Base-by-base conservation (phyloP, 1,140 invertebrate species). In the Chironomus striatipennis region DNA sequence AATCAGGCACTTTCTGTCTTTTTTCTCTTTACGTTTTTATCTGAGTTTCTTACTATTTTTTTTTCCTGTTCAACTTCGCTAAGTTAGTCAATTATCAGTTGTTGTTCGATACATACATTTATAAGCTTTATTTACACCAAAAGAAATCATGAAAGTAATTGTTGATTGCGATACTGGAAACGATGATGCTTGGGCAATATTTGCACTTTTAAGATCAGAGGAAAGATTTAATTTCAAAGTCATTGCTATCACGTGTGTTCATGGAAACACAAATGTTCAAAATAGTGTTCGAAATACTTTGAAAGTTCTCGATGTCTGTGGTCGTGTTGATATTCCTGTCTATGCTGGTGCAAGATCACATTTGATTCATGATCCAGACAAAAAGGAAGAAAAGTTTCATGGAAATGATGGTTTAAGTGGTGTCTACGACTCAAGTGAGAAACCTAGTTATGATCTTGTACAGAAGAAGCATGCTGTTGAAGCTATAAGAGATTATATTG, bases 351-450 rank as follows among this genome's bases (percentile, higher is more conserved):
- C 86, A 7, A 77, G 83, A 34, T 82, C 84, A 8, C 79, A 86
- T 10, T 76, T 91, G 8, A 78, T 90, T 17, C 79, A 79, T 73
- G 76, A 73, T 77, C 76, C 17, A 74, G 74, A 12, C 79, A 82
- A n/a, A 74, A 80, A 75, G 2, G 73, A 34, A 10, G 77, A 76
- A 70, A 34, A 34, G 24, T 82, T 81, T 65, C 79, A 81, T 81
- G 90, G 90, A 0, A 76, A 76, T 6, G 89, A 92, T 82, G 90
- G 90, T 9, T 90, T 92, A 77, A 89, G 89, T 0, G 88, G 89
- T 80, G 77, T 79, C 24, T 70, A 74, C 7, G 21, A 77, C 73
- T 34, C 24, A 34, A 34, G 24, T 34, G 73, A 74, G 20, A 73
- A 75, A 7, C 43, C 15, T 7, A 20, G 76, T 0, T 57, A 81